Base-by-base conservation (phyloP, 2,797 vertebrate genomes). In the Dendrocincla tyrannina region DNA sequence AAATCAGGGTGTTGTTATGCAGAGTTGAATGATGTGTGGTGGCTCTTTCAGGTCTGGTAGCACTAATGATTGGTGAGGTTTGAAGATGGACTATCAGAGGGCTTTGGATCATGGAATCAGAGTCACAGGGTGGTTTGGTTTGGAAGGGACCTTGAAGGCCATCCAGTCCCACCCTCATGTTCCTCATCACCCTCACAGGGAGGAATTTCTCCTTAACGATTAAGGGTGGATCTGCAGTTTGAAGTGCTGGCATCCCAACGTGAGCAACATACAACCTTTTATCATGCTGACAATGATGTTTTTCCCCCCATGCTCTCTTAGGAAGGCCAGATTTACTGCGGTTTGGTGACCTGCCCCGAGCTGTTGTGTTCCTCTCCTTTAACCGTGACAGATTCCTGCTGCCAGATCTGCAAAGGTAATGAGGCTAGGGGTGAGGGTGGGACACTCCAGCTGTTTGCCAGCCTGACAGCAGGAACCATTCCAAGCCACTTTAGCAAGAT, bases 301-400 rank as follows among this genome's bases (percentile, higher is more conserved):
- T 93, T n/a, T 68, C 10, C 14, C 32, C 41, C 73, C 39, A 73
- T 97, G 17, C 84, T 64, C 86, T 88, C 88, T 78, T 93, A 99
- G 99, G 98, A 99, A 97, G 99, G 99, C 70, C 99, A 99, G 96
- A 99, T 99, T 93, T 99, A 99, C 98, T 99, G 99, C 0, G 99
- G 98, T 47, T 96, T 99, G 98, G 98, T 99, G 97, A 99, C 99
- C 23, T 99, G 99, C 96, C 98, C 98, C 0, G 98, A 98, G 49
- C 96, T 99, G 39, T 96, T 98, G 84, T 99, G 99, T 19, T 97
- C 98, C 18, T 97, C 98, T 9, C 98, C 98, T 1, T 88, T 98
- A 10, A 97, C 98, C 0, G 94, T 98, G 84, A 98, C 98, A 1
- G 99, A 99, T 33, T 98, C 99, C 89, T 99, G 99, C 98, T 99